A percentile compares a stretch with the other conserved stretches of the same genome.
Conservation (phyloP, 2,797 vertebrate species). For the Enteromius afrohamiltoni region DNA sequence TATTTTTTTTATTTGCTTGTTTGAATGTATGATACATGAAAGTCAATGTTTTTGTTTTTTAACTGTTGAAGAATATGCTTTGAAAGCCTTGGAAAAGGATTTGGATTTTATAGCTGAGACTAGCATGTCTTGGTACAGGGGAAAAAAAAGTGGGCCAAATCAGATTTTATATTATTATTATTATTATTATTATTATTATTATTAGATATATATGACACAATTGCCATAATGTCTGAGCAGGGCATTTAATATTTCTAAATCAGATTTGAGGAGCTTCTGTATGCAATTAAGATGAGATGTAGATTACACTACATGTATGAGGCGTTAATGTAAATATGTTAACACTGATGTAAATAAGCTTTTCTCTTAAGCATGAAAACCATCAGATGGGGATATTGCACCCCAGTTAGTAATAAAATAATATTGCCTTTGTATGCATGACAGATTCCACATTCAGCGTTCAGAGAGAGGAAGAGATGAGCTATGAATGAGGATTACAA, state of each 20-base stretch:
- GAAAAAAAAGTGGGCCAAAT: neutral
- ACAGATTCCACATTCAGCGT: conserved; percentile 7
- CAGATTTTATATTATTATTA: neutral
- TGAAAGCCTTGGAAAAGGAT: neutral
- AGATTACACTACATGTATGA: neutral
- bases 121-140: neutral
- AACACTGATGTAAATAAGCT: conserved; percentile 23
- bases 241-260: neutral
- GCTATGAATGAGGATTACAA: neutral
- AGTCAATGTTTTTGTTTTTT: conserved; percentile 5
- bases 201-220: neutral
- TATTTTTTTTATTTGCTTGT: conserved; percentile 26
- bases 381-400: neutral
- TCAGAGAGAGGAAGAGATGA: neutral
- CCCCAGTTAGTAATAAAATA: neutral
- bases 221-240: neutral
- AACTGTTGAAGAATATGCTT: conserved; percentile 7
- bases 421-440: conserved; percentile 41
- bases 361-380: conserved; percentile 33
- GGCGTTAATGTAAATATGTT: conserved; percentile 17
- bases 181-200: neutral
- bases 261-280: neutral
- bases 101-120: neutral
- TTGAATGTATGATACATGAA: conserved; percentile 11
- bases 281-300: neutral